These are phyloP conservation scores for Hozukius guyotensis DNA, from an alignment of 2,797 vertebrate genomes.

Conservation along the genomic window DNA sequence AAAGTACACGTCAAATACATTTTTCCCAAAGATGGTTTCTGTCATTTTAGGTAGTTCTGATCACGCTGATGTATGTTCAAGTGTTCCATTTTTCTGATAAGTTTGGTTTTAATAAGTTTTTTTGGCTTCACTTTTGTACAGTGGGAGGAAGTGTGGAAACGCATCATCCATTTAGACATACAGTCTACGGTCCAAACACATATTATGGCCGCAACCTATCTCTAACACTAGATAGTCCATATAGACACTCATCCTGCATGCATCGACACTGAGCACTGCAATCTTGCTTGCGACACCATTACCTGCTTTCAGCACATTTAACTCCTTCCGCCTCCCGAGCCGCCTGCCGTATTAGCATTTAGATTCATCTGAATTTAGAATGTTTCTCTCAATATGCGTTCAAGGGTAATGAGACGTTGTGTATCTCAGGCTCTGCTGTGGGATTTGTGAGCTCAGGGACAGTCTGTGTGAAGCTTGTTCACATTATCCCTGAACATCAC, in stretches of 20 bases:
- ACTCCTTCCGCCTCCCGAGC: neutral
- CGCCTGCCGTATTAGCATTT: slow-evolving; percentile 40
- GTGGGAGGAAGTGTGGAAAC: no score
- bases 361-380: slow-evolving; percentile 30
- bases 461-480: neutral
- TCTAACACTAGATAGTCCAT: neutral
- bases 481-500: neutral
- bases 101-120: no score
- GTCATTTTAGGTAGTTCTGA: no score
- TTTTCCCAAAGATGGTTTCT: no score
- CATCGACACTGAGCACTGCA: neutral
- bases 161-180: no score
- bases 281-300: neutral
- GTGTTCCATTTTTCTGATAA: no score
- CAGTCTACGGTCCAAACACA: neutral
- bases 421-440: neutral
- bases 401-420: slow-evolving; percentile 19
- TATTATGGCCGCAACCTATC: neutral
- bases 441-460: neutral
- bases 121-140: no score
- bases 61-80: no score
- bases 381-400: slow-evolving; percentile 16
- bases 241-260: neutral
- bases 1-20: no score
- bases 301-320: slow-evolving; percentile 2